These are phyloP conservation scores for Latrodectus elegans DNA, from an alignment of 2,888 invertebrate species.

Conservation along the genomic window DNA sequence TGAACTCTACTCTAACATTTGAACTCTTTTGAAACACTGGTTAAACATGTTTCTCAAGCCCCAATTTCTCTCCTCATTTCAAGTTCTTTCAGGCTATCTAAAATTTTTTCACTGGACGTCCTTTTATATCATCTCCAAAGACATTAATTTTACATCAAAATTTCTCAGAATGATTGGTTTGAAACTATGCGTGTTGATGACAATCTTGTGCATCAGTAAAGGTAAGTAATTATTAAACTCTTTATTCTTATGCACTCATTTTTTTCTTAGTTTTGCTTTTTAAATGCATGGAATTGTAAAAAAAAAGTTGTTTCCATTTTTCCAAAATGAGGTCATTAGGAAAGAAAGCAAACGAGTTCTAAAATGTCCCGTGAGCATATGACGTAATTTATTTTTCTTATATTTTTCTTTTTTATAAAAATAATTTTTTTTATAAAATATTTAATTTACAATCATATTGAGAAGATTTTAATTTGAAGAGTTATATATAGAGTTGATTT, in stretches of 20 bases:
- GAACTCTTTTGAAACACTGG: conserved; percentile 24
- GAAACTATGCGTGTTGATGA: conserved; percentile 20
- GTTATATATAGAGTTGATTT: too few relatives aligned
- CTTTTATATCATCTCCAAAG: conserved; percentile 21
- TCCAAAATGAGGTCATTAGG: conserved; percentile 21
- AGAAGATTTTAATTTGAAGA: too few relatives aligned
- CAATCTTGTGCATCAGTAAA: conserved; percentile 22
- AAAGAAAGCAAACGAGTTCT: neutral
- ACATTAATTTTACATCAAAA: conserved; percentile 10
- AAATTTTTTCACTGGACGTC: conserved; percentile 24
- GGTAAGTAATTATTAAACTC: conserved; percentile 28
- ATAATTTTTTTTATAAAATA: neutral
- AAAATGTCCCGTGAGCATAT: conserved; percentile 4
- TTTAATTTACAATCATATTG: too few relatives aligned
- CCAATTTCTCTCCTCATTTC: conserved; percentile 11
- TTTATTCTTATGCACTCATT: neutral
- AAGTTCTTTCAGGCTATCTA: conserved; percentile 19
- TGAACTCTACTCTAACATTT: conserved; percentile 24
- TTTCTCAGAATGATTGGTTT: conserved; percentile 21
- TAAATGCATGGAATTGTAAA: neutral
- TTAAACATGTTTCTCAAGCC: conserved; percentile 8
- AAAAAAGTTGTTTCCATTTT: neutral
- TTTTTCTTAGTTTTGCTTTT: neutral
- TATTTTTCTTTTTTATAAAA: neutral
- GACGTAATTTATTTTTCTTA: neutral